Evolutionary conservation across 1,140 invertebrate genomes (phyloP).

Genomic region (Pseudoatta argentina): DNA sequence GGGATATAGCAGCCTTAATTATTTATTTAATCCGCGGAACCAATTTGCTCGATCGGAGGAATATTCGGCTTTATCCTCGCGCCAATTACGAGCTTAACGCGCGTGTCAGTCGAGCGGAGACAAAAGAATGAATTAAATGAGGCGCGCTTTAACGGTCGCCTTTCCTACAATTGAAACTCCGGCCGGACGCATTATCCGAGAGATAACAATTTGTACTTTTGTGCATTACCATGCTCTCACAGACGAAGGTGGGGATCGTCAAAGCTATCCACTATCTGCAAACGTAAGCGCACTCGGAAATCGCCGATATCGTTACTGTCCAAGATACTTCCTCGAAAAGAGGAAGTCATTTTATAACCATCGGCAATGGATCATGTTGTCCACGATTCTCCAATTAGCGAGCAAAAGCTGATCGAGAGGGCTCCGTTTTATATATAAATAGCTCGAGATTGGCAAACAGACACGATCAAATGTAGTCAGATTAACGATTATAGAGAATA

Average conservation of each 20-base stretch:
- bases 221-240: not conserved
- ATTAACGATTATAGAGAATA: constrained; percentile 20
- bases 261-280: constrained; percentile 45
- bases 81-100: constrained; percentile 52
- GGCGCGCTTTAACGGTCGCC: constrained; percentile 26
- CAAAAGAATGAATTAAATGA: constrained; percentile 55
- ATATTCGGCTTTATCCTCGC: constrained; percentile 28
- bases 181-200: constrained; percentile 28
- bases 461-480: not conserved
- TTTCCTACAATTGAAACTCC: not conserved
- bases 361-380: constrained; percentile 60
- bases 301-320: constrained; percentile 60
- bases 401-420: constrained; percentile 15
- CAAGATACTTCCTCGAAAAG: constrained; percentile 49
- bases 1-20: constrained; percentile 23
- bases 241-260: not conserved
- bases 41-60: constrained; percentile 37
- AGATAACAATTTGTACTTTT: constrained; percentile 61
- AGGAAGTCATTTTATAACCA: constrained; percentile 64
- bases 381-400: constrained; percentile 60
- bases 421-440: not conserved
- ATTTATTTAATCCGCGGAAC: constrained; percentile 43
- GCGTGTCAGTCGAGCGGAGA: constrained; percentile 16
- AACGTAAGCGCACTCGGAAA: constrained; percentile 50
- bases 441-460: constrained; percentile 4